Evolutionary conservation across 1,140 invertebrate species (phyloP), one percentile per base, ranked within the genome.

Genomic region (Luehdorfia chinensis): DNA sequence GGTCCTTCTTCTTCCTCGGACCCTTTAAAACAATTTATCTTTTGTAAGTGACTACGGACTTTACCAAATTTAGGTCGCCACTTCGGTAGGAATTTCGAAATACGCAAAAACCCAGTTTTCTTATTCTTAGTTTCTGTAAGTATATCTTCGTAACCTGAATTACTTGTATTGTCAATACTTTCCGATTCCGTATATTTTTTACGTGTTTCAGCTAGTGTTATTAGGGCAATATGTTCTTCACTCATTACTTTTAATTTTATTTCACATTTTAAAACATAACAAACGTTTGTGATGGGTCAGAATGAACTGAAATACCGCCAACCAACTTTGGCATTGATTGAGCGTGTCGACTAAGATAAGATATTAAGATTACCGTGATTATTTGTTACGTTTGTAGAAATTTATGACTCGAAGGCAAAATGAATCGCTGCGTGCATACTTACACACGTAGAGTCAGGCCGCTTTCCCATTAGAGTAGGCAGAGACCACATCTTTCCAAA

Each of bases 311-410:
- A 72, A 61, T 50, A 51, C 53, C 54, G 67, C 70, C 56, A 58
- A 62, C 59, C 62, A 55, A 56, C 49, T 69, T 69, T 79, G 75
- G 79, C 81, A 79, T 85, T 85, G 81, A 85, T 85, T 81, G 74
- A 81, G 69, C 67, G 66, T 78, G 78, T 78, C 72, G 72, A 63
- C 36, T 28, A 41, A 45, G 78, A 83, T 83, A 83, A 85, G 76
- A 77, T 75, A 72, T 66, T 57, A 57, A 71, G 75, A 80, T 84
- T 74, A 77, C 52, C 39, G 52, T 72, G 71, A 77, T 80, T 80
- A 59, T 56, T 63, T 41, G 36, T 27, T 8, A 8, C 36, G 36
- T 59, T 59, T 39, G 14, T 50, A 36, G 25, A 25, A 47, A 34
- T 41, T 48, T 39, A 34, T 31, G 33, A 46, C 28, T 37, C 51